Evolutionary conservation across 2,888 invertebrate genomes (phyloP), one percentile per base, ranked within the genome.

Genomic region (Apamea sordens): DNA sequence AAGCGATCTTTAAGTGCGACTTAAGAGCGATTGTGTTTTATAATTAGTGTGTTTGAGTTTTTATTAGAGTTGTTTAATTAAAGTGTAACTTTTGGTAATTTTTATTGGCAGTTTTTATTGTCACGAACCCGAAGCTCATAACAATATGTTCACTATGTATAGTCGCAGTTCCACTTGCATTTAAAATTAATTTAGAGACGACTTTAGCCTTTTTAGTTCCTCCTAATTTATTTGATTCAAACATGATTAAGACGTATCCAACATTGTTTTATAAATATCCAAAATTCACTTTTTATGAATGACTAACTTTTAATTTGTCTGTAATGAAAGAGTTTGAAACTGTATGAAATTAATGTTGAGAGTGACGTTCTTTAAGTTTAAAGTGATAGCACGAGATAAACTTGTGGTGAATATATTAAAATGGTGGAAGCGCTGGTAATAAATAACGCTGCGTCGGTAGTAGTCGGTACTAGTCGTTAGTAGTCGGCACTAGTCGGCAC

Each of bases 331-430:
- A 50, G 1, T 18, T 50, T 50, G 21, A 21, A 53, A 53, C 13
- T 10, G 28, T 15, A 7, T 24, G 28, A 32, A 28, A 64, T 32
- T 1, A 36, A 47, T 69, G 18, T n/a, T 15, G 47, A 24, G 47
- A 36, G 24, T 47, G 69, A n/a, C 47, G 47, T 24, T 61, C 24
- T 5, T 44, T 24, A 47, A 47, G 24, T 73, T 44, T 28, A 6
- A 28, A 44, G 44, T 24, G 21, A 15, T 65, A 73, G 44, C 36
- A 50, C 50, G 50, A 50, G 50, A 50, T 50, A 18, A 50, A 56
- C 32, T 71, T 59, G 61, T n/a, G n/a, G n/a, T 50, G 50, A 50
- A 50, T n/a, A 50, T 41, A 21, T 76, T 59, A n/a, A 28, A 47
- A n/a, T 15, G 21, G 32, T 24, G 75, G 28, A 56, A 32, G 44